Base-by-base conservation (phyloP, 2,113 vertebrate species). In the Anseranas semipalmata region DNA sequence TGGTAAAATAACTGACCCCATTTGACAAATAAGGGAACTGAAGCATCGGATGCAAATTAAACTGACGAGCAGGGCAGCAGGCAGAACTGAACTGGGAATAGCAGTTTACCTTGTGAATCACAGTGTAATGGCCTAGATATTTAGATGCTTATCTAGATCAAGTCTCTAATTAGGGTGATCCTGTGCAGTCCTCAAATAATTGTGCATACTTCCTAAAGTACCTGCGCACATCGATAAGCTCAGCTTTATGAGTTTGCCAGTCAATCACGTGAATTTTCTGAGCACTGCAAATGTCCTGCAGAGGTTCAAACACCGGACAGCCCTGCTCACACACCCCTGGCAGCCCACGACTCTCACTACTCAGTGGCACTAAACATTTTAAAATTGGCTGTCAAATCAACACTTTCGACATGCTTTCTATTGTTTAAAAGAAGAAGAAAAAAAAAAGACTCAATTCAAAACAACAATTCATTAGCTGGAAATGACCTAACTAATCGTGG, bases 81-180 rank as follows among this genome's bases (percentile, higher is more conserved):
- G 62, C 74, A 96, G 72, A 76, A 50, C 74, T 94, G 58, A 92
- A 56, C 58, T 58, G 66, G 77, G 88, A 97, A 96, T 20, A 89
- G 92, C 91, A 95, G 75, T 82, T 93, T 92, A 90, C 71, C 77
- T 94, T 75, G 87, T 96, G 96, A 96, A 89, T 95, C 94, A 95
- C 86, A 94, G 89, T 73, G 65, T 55, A 94, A 74, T 74, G 87
- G 62, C 94, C 95, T 87, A 95, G 77, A 94, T 96, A 95, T 93
- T 94, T 60, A 94, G 73, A 96, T 81, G 81, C 74, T 89, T 96
- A 91, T 95, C 92, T 93, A 91, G 89, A 79, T 95, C 90, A 95
- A 79, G 95, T 67, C 95, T 97, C 93, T 96, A 94, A 96, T 96
- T 94, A 96, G 45, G 28, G 66, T 66, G 85, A 96, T 73, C 74